Percentiles rank a stretch among this genome's conserved stretches.
Conservation (phyloP, 2,113 vertebrate species). For the Urocolius indicus region DNA sequence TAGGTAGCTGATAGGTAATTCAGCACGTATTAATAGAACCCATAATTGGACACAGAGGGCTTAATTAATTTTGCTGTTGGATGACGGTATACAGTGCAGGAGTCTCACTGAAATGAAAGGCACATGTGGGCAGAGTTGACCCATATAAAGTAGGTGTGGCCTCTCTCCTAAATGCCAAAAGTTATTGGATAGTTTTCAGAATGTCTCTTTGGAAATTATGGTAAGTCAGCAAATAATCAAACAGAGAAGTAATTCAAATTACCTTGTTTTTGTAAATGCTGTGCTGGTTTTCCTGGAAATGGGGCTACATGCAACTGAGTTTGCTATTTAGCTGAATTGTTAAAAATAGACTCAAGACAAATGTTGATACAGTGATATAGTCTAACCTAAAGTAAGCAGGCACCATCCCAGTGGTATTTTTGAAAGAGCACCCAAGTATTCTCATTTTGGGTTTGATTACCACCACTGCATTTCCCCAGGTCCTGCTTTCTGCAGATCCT, state of each 20-base stretch:
- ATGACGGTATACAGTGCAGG: neutral
- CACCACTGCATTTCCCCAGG: neutral
- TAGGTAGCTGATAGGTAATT: neutral
- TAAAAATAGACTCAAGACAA: neutral
- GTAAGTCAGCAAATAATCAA: conserved; percentile 27
- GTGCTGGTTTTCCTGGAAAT: neutral
- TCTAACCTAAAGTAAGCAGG: neutral
- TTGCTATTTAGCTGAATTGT: neutral
- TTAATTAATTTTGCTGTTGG: conserved; percentile 16
- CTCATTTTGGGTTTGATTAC: neutral
- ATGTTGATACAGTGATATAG: accelerated
- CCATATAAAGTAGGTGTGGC: neutral
- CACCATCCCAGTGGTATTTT: neutral
- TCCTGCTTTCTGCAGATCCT: neutral
- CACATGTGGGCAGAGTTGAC: neutral
- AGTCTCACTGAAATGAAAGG: neutral
- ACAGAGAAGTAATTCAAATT: neutral
- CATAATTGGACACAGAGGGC: conserved; percentile 10
- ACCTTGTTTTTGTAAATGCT: conserved; percentile 7
- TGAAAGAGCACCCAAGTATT: neutral
- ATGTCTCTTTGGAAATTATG: neutral
- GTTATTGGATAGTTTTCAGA: neutral
- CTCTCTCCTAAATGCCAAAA: neutral
- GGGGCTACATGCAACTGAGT: neutral
- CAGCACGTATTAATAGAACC: neutral